These are phyloP conservation scores for Mythimna pallens DNA, from an alignment of 2,888 invertebrate species.

Conservation along the genomic window DNA sequence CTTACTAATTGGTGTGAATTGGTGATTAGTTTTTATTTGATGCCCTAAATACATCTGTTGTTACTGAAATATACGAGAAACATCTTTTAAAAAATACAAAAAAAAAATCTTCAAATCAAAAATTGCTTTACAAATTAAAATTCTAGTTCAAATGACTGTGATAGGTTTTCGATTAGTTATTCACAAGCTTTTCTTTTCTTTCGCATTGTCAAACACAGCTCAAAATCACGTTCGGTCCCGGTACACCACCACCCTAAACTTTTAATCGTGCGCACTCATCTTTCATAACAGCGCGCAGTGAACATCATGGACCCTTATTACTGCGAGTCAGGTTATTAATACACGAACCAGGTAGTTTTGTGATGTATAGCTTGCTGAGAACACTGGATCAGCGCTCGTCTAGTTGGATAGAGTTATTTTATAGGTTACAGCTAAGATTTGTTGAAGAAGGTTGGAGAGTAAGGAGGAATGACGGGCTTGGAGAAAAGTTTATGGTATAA, in stretches of 20 bases:
- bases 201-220: not conserved
- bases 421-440: not conserved
- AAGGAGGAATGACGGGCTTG: not conserved
- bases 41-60: not conserved
- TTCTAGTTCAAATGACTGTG: not conserved
- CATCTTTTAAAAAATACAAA: not conserved
- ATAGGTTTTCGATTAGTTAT: not conserved
- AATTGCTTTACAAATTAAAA: not conserved
- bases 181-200: not conserved
- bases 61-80: not conserved
- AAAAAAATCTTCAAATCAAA: not conserved
- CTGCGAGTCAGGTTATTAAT: slow-evolving; percentile 77
- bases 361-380: slow-evolving; percentile 36
- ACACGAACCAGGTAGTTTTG: slow-evolving; percentile 53
- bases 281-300: slow-evolving; percentile 67
- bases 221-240: slow-evolving; percentile 36
- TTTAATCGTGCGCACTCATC: slow-evolving; percentile 74
- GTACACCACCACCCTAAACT: slow-evolving; percentile 66
- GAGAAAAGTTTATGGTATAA: not conserved
- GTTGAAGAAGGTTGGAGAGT: not conserved
- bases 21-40: slow-evolving; percentile 8
- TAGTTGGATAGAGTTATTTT: slow-evolving; percentile 9
- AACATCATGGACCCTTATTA: slow-evolving; percentile 85
- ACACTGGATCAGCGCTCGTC: slow-evolving; percentile 27
- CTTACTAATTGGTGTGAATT: slow-evolving; percentile 1